Evolutionary conservation across 2,797 vertebrate genomes (phyloP), one percentile per base, ranked within the genome.

Genomic region (Tiaroga cobitis): DNA sequence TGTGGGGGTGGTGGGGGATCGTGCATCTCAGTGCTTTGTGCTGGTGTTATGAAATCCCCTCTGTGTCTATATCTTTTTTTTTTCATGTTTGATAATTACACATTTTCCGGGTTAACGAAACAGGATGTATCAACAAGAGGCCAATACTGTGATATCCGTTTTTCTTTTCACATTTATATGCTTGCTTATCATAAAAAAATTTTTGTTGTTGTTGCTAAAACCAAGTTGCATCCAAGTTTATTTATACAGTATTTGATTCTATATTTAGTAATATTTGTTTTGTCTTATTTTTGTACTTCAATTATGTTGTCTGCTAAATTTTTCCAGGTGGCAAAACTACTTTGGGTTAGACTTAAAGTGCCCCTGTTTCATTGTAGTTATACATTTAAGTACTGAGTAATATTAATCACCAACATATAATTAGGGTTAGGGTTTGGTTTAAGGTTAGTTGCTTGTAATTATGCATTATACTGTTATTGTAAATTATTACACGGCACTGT

Each of bases 1-100:
- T 32, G 26, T 32, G 59, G 67, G 79, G 46, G 75, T 86, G 87
- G 83, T 67, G 70, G 82, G 85, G 83, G 87, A 87, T 74, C 63
- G 67, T 72, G 37, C 34, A 34, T 46, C 16, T 54, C n/a, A 56
- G 24, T 39, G 18, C 19, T 56, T 63, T 68, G 29, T 80, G 61
- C 19, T 80, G 61, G 41, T 46, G 29, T 68, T 37, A n/a, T 68
- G 29, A 80, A 80, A 68, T 67, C 59, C 61, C 19, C 10, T 21
- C 3, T 19, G 41, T n/a, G 34, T 49, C 26, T 8, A 46, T 46
- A 46, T 49, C 26, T 21, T 54, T 24, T 54, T 24, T 75, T 34
- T 34, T 49, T 49, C 18, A 34, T 8, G 41, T 61, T 39, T 16
- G 75, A 59, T 63, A 56, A 24, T 32, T 46, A 34, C 41, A 65